These are phyloP conservation scores for Spinus pinus DNA, from an alignment of 2,797 vertebrate species.

Conservation along the genomic window DNA sequence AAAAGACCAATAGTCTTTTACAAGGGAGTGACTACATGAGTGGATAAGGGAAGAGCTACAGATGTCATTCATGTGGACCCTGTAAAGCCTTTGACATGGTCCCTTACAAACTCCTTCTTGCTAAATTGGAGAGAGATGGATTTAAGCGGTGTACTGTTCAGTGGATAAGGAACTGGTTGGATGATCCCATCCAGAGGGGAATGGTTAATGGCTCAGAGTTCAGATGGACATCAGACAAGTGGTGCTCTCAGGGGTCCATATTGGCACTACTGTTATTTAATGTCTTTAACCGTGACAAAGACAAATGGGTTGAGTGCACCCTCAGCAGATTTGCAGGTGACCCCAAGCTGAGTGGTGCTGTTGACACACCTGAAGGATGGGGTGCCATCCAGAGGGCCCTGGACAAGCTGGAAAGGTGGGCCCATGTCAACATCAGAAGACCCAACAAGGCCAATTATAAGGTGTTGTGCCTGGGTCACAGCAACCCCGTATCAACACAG, in stretches of 20 bases:
- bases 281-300: background rate
- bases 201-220: background rate
- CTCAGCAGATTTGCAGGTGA: background rate
- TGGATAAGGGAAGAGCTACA: background rate
- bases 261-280: background rate
- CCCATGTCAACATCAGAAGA: background rate
- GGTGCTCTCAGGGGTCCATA: background rate
- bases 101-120: background rate
- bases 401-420: background rate
- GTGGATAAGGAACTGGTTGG: background rate
- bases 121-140: background rate
- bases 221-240: fast-evolving
- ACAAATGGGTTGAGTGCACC: fast-evolving
- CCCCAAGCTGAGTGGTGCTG: background rate
- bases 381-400: background rate
- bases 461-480: background rate
- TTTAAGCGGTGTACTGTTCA: background rate
- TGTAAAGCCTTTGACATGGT: background rate
- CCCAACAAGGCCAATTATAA: background rate
- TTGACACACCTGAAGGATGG: background rate
- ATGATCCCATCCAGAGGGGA: background rate
- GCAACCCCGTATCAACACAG: background rate
- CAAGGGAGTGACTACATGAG: background rate
- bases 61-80: background rate
- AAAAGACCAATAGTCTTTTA: background rate